A percentile compares a stretch with the other conserved stretches of the same genome.
phyloP scores from a whole-genome alignment of 92 coral and sea anemone genomes.

The Anthopleura xanthogrammica region DNA sequence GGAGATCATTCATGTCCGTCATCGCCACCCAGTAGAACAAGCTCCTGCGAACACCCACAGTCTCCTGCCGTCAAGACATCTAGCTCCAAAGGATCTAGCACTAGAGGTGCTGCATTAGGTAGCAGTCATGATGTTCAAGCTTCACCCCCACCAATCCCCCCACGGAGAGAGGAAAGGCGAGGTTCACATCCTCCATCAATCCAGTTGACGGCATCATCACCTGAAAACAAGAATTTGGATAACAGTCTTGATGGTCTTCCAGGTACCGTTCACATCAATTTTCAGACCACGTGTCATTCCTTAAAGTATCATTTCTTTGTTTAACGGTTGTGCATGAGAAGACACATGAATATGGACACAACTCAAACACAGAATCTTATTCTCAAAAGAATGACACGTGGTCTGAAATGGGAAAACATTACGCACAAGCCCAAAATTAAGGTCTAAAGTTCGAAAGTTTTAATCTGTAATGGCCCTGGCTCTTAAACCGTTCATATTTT shows the following conservation, averaged over 20 bases:
- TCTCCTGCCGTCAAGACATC: background rate
- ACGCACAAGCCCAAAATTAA: no score
- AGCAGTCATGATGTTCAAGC: background rate
- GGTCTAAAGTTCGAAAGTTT: no score
- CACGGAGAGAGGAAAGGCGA: constrained; percentile 63
- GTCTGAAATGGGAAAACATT: no score
- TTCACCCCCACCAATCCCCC: constrained; percentile 89
- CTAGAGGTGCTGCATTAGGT: background rate
- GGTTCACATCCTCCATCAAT: constrained; percentile 54
- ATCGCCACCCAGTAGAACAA: constrained; percentile 5
- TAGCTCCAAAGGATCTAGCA: background rate
- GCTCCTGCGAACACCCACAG: background rate
- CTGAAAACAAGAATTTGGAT: constrained; percentile 36
- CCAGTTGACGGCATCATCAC: constrained; percentile 60
- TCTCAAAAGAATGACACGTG: no score
- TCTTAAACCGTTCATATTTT: no score
- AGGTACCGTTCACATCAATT: background rate
- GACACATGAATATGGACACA: no score
- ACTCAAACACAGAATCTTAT: no score
- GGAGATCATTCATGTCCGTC: constrained; percentile 19
- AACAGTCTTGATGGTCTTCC: background rate
- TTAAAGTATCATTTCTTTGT: no score
- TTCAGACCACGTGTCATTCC: no score
- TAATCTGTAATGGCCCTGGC: no score
- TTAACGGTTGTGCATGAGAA: no score